phyloP scores from a whole-genome alignment of 2,797 vertebrate genomes.

The Sebastes iracundus region DNA sequence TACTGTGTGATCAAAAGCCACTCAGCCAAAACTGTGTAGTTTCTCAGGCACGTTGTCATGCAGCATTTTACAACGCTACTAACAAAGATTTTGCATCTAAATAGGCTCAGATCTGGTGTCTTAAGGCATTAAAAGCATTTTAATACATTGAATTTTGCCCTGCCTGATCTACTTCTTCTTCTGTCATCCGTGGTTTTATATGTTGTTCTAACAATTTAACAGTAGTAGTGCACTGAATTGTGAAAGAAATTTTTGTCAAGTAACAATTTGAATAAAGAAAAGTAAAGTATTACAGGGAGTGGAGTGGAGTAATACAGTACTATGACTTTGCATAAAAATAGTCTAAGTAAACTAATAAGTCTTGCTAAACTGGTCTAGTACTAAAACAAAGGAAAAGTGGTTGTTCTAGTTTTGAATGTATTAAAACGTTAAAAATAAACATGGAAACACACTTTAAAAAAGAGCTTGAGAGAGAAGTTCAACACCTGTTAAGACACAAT shows the following conservation, averaged over 20 bases:
- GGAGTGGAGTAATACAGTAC: not conserved
- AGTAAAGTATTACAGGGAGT: not conserved
- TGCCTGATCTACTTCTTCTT: not conserved
- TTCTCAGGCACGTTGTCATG: not conserved
- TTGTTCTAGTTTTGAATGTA: not conserved
- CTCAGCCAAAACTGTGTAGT: not conserved
- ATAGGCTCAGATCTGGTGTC: not conserved
- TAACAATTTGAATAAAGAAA: not conserved
- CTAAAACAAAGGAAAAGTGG: not conserved
- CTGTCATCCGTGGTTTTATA: no score
- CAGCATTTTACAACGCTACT: no score
- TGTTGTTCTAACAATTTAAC: no score
- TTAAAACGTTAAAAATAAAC: not conserved
- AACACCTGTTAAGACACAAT: not conserved
- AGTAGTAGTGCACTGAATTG: not conserved
- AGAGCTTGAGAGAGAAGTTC: not conserved
- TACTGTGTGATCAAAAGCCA: not conserved
- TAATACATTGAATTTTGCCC: fast-evolving
- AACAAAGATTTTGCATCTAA: not conserved
- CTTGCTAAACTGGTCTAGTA: not conserved
- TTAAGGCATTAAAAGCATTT: not conserved
- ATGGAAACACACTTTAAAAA: not conserved
- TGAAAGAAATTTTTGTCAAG: not conserved
- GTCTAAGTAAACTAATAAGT: no score
- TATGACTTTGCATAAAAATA: no score